Evolutionary conservation across 2,888 invertebrate genomes (phyloP), one percentile per base, ranked within the genome.

Genomic region (Limnephilus auricula): DNA sequence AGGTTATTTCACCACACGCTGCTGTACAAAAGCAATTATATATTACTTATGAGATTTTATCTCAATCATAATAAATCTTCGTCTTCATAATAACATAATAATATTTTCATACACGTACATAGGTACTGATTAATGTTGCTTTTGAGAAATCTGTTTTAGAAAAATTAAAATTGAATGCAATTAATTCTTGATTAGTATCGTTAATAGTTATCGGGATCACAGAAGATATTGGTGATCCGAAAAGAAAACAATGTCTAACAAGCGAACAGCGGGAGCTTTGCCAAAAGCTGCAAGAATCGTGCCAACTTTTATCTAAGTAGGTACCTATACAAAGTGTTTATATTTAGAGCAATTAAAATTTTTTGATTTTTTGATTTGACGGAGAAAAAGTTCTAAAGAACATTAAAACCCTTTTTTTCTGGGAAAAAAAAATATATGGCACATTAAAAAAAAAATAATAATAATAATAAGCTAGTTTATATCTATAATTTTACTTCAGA

Each of bases 181-280:
- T 65, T 65, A 65, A 65, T 65, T 65, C 25, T 65, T 25, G 65
- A 65, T 25, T 65, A 25, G 65, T 9, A n/a, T 25, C 65, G 65
- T n/a, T 65, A 65, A 65, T 65, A 25, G 65, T 31, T 50, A 86
- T 18, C 12, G 13, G 50, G 50, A 85, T 85, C 50, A 31, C 50
- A 86, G 50, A 86, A 86, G 86, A 45, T 86, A 25, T 65, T 40
- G 45, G 85, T 40, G 13, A 30, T 30, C 37, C 6, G 30, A 25
- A 40, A 37, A 82, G 37, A 87, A 87, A 87, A 87, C 34, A 79
- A 37, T 31, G 18, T 45, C 50, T 85, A 40, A 85, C 50, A 30
- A 34, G 82, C 82, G 25, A 34, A n/a, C 82, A 37, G 82, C 34
- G 12, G n/a, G 87, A 88, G 78, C 79, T 79, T 88, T 88, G 88